A percentile compares a stretch with the other conserved stretches of the same genome.
Evolutionary conservation across 2,113 vertebrate genomes (phyloP).

Genomic region (Erythrocercus mccallii): DNA sequence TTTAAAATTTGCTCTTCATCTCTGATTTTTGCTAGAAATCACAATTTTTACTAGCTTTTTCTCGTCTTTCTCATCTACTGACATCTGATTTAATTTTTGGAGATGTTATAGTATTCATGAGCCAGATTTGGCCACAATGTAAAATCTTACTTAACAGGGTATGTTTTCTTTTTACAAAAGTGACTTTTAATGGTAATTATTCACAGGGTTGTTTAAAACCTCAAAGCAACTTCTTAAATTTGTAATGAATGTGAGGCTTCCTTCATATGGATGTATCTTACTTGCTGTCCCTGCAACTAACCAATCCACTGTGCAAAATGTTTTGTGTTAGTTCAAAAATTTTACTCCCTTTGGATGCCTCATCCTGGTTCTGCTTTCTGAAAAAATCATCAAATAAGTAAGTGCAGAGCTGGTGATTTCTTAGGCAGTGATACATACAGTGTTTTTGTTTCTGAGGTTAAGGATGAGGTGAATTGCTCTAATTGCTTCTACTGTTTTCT

Average conservation of each 20-base stretch:
- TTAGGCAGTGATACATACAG: background rate
- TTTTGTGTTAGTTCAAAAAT: background rate
- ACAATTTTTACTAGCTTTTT: background rate
- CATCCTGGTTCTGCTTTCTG: background rate
- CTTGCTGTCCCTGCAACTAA: background rate
- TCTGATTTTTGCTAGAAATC: background rate
- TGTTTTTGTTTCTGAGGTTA: background rate
- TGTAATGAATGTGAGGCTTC: background rate
- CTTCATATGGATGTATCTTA: background rate
- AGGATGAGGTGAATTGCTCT: background rate
- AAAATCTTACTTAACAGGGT: background rate
- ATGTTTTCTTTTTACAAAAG: background rate
- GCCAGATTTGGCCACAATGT: background rate
- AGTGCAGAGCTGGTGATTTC: background rate
- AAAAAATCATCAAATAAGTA: background rate
- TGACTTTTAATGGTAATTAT: background rate
- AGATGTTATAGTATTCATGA: conserved; percentile 28
- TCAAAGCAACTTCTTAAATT: background rate
- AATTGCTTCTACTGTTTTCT: background rate
- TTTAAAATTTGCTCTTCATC: background rate
- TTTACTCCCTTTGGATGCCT: background rate
- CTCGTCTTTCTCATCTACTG: background rate
- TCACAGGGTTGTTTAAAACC: background rate
- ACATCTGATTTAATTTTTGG: conserved; percentile 16
- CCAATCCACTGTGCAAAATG: background rate